Evolutionary conservation across 2,888 invertebrate genomes (phyloP).

Genomic region (Gryllus longicercus): DNA sequence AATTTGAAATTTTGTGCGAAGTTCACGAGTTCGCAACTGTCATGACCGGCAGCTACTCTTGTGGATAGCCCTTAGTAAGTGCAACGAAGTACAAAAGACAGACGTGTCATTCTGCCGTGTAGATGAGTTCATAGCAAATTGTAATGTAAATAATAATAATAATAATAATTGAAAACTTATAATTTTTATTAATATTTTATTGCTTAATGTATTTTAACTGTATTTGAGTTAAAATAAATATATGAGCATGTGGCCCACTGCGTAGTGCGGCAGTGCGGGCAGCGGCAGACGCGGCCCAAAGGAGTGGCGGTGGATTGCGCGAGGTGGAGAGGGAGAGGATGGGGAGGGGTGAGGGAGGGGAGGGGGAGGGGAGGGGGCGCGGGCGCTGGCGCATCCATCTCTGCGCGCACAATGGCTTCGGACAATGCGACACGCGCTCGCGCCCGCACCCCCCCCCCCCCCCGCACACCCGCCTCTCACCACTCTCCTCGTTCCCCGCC

Average conservation of each 20-base stretch:
- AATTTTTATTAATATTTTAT: no score
- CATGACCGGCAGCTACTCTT: no score
- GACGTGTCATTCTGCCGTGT: no score
- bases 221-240: no score
- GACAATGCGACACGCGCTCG: constrained; percentile 9
- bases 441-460: not conserved
- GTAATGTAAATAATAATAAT: no score
- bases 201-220: no score
- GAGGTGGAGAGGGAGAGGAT: not conserved
- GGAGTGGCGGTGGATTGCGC: not conserved
- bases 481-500: not conserved
- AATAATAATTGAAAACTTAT: no score
- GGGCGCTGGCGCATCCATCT: not conserved
- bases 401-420: not conserved
- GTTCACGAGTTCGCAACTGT: no score
- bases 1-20: no score
- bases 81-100: no score
- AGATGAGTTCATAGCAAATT: no score
- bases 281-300: not conserved
- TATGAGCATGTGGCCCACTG: not conserved
- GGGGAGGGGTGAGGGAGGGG: not conserved
- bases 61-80: no score
- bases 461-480: not conserved
- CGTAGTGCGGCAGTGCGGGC: not conserved
- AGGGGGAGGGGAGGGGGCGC: not conserved